Evolutionary conservation across 1,140 invertebrate genomes (phyloP).

Genomic region (Pseudomyrmex dendroicus): DNA sequence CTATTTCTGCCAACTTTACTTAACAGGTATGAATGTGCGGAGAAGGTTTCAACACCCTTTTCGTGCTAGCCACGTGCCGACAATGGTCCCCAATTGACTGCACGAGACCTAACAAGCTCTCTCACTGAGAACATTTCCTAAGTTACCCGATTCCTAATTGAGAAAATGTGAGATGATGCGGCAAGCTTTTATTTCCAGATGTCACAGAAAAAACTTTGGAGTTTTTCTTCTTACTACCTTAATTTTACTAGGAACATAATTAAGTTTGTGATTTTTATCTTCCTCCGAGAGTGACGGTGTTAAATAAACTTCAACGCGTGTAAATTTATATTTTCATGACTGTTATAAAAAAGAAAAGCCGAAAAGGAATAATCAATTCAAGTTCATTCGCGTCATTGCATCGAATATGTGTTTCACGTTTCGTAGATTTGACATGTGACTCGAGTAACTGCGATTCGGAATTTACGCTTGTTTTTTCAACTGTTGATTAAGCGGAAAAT

Average conservation of each 20-base stretch:
- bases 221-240: no score
- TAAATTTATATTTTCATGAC: no score
- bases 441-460: background rate
- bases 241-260: no score
- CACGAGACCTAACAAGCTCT: constrained; percentile 9
- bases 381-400: no score
- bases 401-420: no score
- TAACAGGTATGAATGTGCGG: constrained; percentile 12
- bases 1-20: background rate
- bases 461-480: background rate
- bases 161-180: constrained; percentile 2
- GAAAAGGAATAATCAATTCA: background rate
- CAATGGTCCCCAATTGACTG: constrained; percentile 26
- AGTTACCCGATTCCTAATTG: constrained; percentile 20
- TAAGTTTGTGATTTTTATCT: no score
- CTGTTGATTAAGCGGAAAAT: constrained; percentile 15
- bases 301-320: no score
- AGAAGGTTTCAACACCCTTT: constrained; percentile 5
- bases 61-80: constrained; percentile 26
- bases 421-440: background rate
- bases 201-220: background rate
- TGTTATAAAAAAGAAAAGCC: background rate
- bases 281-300: no score
- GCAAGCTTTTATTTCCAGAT: background rate
- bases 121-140: constrained; percentile 5